Conservation (phyloP, 2,797 vertebrate species). For the Halcyon smyrnensis region DNA sequence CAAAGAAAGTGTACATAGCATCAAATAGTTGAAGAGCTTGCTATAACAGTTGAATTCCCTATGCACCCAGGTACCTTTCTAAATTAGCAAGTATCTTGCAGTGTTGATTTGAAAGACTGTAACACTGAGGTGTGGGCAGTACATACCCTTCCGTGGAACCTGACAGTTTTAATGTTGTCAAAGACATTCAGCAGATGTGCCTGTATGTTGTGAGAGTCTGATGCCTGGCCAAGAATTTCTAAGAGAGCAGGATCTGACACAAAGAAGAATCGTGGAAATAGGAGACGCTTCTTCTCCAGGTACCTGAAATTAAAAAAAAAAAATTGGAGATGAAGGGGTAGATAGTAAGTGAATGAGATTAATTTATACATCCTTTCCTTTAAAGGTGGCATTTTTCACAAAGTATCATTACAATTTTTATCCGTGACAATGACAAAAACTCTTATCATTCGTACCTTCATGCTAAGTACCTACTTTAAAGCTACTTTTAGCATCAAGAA, state of each 20-base stretch:
- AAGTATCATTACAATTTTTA: not conserved
- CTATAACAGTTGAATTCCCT: not conserved
- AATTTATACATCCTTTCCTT: not conserved
- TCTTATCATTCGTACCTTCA: not conserved
- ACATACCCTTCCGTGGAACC: constrained; percentile 91
- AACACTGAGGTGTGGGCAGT: not conserved
- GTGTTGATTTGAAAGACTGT: not conserved
- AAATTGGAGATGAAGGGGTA: not conserved
- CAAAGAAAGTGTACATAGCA: not conserved
- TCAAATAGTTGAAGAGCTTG: not conserved
- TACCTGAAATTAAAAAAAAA: constrained; percentile 79
- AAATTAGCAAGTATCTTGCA: not conserved
- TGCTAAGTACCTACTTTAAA: not conserved
- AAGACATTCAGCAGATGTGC: constrained; percentile 94
- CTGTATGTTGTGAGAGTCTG: constrained; percentile 94
- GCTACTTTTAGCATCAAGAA: not conserved
- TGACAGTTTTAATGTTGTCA: constrained; percentile 93
- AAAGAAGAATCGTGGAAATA: constrained; percentile 97
- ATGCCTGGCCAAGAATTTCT: constrained; percentile 96
- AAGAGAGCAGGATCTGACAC: constrained; percentile 94
- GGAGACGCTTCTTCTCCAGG: constrained; percentile 93
- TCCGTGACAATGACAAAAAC: not conserved
- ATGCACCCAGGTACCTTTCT: not conserved
- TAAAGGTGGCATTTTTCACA: not conserved
- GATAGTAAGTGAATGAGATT: not conserved